phyloP scores from a whole-genome alignment of 2,797 vertebrate genomes.

The Triplophysa yarkandensis region DNA sequence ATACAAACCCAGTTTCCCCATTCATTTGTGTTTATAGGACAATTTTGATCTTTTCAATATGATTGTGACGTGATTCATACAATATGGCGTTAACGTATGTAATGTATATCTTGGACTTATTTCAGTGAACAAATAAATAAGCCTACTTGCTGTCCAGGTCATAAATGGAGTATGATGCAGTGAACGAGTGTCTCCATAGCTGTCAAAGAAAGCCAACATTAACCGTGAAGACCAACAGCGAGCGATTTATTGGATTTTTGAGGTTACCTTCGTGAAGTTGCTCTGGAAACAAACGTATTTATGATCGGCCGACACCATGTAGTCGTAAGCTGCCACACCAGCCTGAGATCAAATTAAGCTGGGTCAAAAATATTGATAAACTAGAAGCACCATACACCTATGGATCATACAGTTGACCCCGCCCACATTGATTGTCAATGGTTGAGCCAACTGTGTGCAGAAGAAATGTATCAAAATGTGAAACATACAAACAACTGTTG shows the following conservation, averaged over 20 bases:
- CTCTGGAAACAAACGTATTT: slow-evolving; percentile 86
- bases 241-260: not conserved
- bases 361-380: no score
- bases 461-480: not conserved
- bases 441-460: not conserved
- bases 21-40: not conserved
- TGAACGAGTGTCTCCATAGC: slow-evolving; percentile 93
- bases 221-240: not conserved
- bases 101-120: not conserved
- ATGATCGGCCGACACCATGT: slow-evolving; percentile 82
- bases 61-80: not conserved
- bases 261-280: slow-evolving; percentile 87
- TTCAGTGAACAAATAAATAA: not conserved
- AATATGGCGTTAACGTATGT: not conserved
- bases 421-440: not conserved
- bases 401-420: not conserved
- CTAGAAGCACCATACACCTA: not conserved
- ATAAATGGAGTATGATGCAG: slow-evolving; percentile 86
- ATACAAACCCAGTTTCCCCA: no score
- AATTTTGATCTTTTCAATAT: not conserved
- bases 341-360: slow-evolving; percentile 63
- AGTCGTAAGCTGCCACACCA: slow-evolving; percentile 79
- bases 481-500: slow-evolving; percentile 79
- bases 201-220: slow-evolving; percentile 59
- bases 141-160: slow-evolving; percentile 76